phyloP scores from a whole-genome alignment of 1,140 invertebrate species.

The Drosophila kepulauana region DNA sequence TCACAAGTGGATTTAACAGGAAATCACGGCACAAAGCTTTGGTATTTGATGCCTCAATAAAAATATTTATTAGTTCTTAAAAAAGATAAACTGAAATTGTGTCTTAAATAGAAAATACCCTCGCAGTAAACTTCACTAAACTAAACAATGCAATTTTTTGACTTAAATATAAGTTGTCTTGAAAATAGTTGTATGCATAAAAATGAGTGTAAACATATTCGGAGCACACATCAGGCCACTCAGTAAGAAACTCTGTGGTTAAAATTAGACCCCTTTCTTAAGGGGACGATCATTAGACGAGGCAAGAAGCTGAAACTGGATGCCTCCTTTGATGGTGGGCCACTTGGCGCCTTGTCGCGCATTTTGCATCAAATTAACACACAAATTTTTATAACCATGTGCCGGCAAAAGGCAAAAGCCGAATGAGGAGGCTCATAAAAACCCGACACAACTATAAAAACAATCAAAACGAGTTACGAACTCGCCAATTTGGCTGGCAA shows the following conservation, averaged over 20 bases:
- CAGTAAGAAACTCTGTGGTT: no score
- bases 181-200: no score
- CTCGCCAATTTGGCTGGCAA: slow-evolving; percentile 66
- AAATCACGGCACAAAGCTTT: neutral
- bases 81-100: no score
- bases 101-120: no score
- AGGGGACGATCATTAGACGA: slow-evolving; percentile 64
- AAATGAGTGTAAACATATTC: no score
- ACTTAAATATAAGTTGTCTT: no score
- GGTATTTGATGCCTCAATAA: neutral
- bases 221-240: no score
- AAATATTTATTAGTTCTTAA: neutral
- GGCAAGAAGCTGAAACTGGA: slow-evolving; percentile 11
- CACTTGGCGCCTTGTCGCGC: slow-evolving; percentile 62
- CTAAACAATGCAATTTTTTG: no score
- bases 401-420: neutral
- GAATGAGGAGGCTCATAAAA: slow-evolving; percentile 59
- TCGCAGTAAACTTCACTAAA: no score
- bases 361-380: slow-evolving; percentile 81
- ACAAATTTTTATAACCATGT: slow-evolving; percentile 75
- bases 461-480: slow-evolving; percentile 77
- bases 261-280: neutral
- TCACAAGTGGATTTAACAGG: neutral
- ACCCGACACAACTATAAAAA: slow-evolving; percentile 73
- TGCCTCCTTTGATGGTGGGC: neutral